A percentile compares a stretch with the other conserved stretches of the same genome.
Evolutionary conservation across 2,797 vertebrate species (phyloP).

Genomic region (Mus caroli): DNA sequence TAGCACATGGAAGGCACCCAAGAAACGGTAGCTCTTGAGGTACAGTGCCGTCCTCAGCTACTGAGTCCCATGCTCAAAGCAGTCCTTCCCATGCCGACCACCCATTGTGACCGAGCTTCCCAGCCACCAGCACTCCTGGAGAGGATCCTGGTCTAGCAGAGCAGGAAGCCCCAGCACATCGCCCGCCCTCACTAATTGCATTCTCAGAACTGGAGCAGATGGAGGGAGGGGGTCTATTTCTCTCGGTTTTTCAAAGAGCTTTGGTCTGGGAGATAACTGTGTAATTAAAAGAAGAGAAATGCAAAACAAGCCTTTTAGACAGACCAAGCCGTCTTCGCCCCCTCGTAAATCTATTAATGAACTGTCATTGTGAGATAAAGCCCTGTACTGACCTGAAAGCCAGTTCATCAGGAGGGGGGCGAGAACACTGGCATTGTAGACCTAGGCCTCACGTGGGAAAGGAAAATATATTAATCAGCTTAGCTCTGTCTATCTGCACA

Average conservation of each 20-base stretch:
- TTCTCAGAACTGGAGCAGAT: not conserved
- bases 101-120: not conserved
- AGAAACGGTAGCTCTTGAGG: not conserved
- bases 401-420: slow-evolving; percentile 68
- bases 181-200: not conserved
- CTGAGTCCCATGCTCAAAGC: not conserved
- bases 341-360: slow-evolving; percentile 82
- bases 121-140: not conserved
- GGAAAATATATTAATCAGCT: slow-evolving; percentile 81
- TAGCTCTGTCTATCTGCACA: slow-evolving; percentile 73
- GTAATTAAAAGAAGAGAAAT: slow-evolving; percentile 80
- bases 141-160: not conserved
- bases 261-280: slow-evolving; percentile 70
- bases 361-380: slow-evolving; percentile 81
- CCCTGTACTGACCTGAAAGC: slow-evolving; percentile 76
- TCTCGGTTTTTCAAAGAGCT: slow-evolving; percentile 58
- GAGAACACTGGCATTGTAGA: slow-evolving; percentile 67
- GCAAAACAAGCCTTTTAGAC: slow-evolving; percentile 68
- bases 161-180: not conserved
- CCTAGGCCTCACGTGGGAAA: slow-evolving; percentile 71
- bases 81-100: not conserved
- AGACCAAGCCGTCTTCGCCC: slow-evolving; percentile 57
- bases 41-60: not conserved
- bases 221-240: not conserved
- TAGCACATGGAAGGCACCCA: not conserved